phyloP scores from a whole-genome alignment of 1,140 invertebrate genomes.

The Heterodera carotae region DNA sequence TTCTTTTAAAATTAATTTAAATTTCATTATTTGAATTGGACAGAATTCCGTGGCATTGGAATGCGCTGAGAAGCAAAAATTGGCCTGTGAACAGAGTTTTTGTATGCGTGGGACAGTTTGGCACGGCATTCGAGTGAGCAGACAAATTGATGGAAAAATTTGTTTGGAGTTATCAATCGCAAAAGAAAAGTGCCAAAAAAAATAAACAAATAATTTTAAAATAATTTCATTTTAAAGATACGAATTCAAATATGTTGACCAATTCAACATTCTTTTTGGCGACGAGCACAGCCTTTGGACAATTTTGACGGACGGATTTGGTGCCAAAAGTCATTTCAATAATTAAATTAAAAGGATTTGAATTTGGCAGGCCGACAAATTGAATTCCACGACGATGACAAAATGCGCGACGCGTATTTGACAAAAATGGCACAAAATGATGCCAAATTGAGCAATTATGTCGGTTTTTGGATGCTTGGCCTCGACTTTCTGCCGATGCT shows the following conservation, averaged over 20 bases:
- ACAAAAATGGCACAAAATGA: neutral
- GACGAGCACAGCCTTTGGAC: neutral
- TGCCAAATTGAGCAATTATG: neutral
- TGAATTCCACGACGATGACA: neutral
- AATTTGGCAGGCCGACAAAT: neutral
- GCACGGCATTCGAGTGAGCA: neutral
- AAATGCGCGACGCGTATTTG: neutral
- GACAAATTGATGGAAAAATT: neutral
- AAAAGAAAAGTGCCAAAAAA: neutral
- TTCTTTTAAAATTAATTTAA: no score
- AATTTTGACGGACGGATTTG: neutral
- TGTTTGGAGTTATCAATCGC: neutral
- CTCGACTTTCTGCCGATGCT: neutral
- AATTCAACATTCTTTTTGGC: neutral
- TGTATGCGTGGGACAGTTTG: neutral
- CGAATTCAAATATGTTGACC: neutral
- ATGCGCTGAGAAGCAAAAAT: neutral
- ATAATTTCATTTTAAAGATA: neutral
- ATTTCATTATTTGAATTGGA: neutral
- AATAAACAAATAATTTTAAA: neutral
- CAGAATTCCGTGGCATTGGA: neutral
- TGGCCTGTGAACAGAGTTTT: neutral
- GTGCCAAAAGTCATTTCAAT: neutral
- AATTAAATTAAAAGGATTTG: neutral
- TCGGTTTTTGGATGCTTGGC: conserved; percentile 5